Evolutionary conservation across 2,888 invertebrate species (phyloP).

Genomic region (Hymenopus coronatus): DNA sequence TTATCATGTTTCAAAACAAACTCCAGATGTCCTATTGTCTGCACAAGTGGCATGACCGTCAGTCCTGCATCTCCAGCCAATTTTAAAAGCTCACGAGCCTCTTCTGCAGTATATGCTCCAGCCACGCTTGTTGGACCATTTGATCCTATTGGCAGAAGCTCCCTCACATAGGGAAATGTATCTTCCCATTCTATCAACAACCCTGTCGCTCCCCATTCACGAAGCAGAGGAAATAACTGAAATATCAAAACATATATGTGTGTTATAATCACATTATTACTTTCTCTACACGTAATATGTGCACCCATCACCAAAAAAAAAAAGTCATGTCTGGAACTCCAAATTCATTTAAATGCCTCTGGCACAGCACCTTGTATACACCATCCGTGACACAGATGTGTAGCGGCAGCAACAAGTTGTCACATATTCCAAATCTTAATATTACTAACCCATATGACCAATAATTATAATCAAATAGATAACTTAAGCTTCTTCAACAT

Average conservation of each 20-base stretch:
- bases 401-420: too few relatives aligned
- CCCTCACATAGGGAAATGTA: conserved; percentile 75
- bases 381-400: too few relatives aligned
- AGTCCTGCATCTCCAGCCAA: conserved; percentile 65
- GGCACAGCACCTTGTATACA: too few relatives aligned
- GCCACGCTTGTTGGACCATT: conserved; percentile 52
- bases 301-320: too few relatives aligned
- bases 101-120: conserved; percentile 63
- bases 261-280: too few relatives aligned
- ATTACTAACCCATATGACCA: too few relatives aligned
- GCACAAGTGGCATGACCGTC: conserved; percentile 75
- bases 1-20: conserved; percentile 72
- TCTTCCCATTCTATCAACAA: conserved; percentile 86
- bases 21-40: conserved; percentile 86
- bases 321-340: too few relatives aligned
- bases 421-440: too few relatives aligned
- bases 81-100: conserved; percentile 63
- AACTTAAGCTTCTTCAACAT: too few relatives aligned
- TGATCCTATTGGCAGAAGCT: conserved; percentile 57
- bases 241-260: conserved; percentile 31
- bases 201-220: conserved; percentile 74
- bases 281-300: too few relatives aligned
- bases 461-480: too few relatives aligned
- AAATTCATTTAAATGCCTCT: too few relatives aligned
- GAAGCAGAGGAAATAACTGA: conserved; percentile 60